Conservation (phyloP, 30 jellyfish, hydroid and myxozoan genomes). For the Chironex yamaguchii region DNA sequence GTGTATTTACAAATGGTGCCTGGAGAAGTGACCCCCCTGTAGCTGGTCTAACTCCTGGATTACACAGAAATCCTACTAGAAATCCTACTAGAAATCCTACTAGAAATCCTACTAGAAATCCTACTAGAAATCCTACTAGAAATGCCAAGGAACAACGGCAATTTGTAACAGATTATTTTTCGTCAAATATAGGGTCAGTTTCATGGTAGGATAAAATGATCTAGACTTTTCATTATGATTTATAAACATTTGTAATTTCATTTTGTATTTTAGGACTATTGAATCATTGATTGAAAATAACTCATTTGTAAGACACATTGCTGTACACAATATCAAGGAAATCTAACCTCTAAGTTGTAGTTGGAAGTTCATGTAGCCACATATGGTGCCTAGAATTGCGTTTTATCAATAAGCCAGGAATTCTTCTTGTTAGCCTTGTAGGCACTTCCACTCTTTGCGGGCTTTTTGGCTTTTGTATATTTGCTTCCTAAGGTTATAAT, state of each 20-base stretch:
- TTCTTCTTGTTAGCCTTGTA: slow-evolving; percentile 21
- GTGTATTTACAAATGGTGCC: neutral
- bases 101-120: too few species aligned
- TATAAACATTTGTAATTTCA: too few species aligned
- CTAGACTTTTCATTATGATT: neutral
- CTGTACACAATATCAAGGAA: neutral
- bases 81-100: too few species aligned
- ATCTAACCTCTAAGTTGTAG: slow-evolving; percentile 16
- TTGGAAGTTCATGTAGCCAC: slow-evolving; percentile 38
- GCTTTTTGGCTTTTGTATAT: slow-evolving; percentile 12
- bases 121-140: slow-evolving; percentile 12
- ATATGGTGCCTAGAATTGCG: slow-evolving; percentile 41
- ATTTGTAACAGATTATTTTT: slow-evolving; percentile 6
- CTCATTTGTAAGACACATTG: too few species aligned
- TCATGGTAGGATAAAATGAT: slow-evolving; percentile 42
- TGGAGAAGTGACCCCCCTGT: slow-evolving; percentile 13
- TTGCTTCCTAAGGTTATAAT: slow-evolving; percentile 2
- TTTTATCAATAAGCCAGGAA: slow-evolving; percentile 20
- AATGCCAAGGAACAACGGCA: slow-evolving; percentile 17
- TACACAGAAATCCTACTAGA: too few species aligned
- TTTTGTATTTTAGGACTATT: too few species aligned
- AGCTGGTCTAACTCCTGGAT: neutral
- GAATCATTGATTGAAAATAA: too few species aligned
- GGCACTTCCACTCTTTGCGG: slow-evolving; percentile 47
- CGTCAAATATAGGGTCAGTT: slow-evolving; percentile 14